phyloP scores from a whole-genome alignment of 1,140 invertebrate genomes.

The Dendrolimus punctatus region DNA sequence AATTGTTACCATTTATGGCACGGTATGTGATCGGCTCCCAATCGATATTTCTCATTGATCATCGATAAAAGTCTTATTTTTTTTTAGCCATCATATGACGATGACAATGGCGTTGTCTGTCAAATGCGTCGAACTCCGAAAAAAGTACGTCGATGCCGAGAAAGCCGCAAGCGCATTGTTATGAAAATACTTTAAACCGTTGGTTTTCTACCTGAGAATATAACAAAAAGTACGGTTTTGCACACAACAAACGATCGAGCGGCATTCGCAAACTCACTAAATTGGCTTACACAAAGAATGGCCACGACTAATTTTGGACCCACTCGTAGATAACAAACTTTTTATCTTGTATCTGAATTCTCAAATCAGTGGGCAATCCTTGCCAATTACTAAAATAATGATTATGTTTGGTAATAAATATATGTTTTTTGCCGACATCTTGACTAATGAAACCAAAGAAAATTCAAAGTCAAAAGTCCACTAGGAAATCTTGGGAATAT shows the following conservation, averaged over 20 bases:
- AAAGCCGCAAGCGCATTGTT: conserved; percentile 65
- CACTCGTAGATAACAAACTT: conserved; percentile 42
- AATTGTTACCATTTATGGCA: conserved; percentile 41
- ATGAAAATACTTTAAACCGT: conserved; percentile 63
- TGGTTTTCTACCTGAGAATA: conserved; percentile 60
- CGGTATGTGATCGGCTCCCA: conserved; percentile 23
- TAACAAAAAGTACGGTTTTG: conserved; percentile 58
- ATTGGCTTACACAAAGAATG: conserved; percentile 56
- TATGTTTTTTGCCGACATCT: too few species aligned
- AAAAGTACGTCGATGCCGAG: conserved; percentile 59
- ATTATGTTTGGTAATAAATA: too few species aligned
- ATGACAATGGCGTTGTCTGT: conserved; percentile 65
- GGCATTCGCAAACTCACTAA: conserved; percentile 46
- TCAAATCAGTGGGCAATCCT: conserved; percentile 29
- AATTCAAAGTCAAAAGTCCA: too few species aligned
- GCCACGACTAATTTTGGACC: conserved; percentile 55
- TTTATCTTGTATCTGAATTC: conserved; percentile 43
- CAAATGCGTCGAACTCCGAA: conserved; percentile 55
- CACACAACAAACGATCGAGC: conserved; percentile 49
- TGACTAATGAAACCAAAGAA: too few species aligned
- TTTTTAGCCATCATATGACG: conserved; percentile 61
- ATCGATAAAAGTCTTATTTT: conserved; percentile 51
- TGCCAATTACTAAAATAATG: background rate
- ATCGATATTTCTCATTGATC: conserved; percentile 54
- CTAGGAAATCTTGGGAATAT: too few species aligned